Percentiles rank a stretch among this genome's conserved stretches.
Evolutionary conservation across 2,113 vertebrate genomes (phyloP).

Genomic region (Delphinapterus leucas): DNA sequence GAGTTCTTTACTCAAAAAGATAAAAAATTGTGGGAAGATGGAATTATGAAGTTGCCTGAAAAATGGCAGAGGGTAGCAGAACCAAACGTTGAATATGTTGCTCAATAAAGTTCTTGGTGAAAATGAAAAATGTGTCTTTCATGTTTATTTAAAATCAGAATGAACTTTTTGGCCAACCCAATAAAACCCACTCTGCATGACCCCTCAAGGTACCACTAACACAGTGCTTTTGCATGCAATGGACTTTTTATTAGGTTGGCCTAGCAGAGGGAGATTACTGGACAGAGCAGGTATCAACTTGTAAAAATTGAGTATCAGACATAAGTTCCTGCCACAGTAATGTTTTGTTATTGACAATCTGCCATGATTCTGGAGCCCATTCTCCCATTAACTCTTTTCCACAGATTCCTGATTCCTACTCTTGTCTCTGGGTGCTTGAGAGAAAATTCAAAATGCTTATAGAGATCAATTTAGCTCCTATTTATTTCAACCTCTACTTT

Average conservation of each 20-base stretch:
- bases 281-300: neutral
- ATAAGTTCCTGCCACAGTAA: neutral
- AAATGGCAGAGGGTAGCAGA: too few relatives aligned
- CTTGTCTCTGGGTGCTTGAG: neutral
- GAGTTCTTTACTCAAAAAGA: too few relatives aligned
- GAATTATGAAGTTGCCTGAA: too few relatives aligned
- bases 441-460: neutral
- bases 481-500: constrained; percentile 1
- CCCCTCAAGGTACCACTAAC: neutral
- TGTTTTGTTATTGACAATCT: neutral
- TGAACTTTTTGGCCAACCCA: too few relatives aligned
- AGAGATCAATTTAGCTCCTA: neutral
- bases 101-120: too few relatives aligned
- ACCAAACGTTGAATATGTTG: too few relatives aligned
- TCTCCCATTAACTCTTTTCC: neutral
- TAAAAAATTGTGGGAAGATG: too few relatives aligned
- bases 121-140: too few relatives aligned
- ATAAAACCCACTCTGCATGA: neutral
- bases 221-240: neutral
- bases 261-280: neutral
- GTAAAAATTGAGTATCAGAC: neutral
- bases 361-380: neutral
- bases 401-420: neutral
- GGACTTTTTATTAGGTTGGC: neutral
- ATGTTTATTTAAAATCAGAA: too few relatives aligned